Evolutionary conservation across 2,113 vertebrate species (phyloP), one percentile per base, ranked within the genome.

Genomic region (Erinaceus europaeus): DNA sequence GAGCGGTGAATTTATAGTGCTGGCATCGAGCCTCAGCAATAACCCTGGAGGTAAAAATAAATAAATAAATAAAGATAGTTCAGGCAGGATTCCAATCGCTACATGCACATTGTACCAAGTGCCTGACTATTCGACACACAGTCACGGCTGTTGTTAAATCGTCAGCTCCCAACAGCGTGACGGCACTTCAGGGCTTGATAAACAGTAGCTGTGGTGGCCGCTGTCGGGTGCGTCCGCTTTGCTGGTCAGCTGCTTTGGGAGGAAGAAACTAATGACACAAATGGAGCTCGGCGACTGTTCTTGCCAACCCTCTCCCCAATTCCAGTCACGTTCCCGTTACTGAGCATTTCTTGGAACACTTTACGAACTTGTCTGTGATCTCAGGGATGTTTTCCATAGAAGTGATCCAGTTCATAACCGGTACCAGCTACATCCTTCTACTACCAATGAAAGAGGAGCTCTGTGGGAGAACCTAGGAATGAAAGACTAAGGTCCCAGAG

Each of bases 341-440:
- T 59, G 32, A 77, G 72, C 4, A 75, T 78, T 94, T 94, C 82
- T 87, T 91, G 84, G 75, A 89, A 74, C 74, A 48, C 13, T 81
- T 81, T 55, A 77, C 40, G 78, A 74, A 77, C 82, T 78, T 89
- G 65, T 67, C 91, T 89, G 14, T 75, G 85, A 78, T 81, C 59
- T 82, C 55, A 72, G 53, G 64, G 44, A 71, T 67, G 10, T 85
- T 92, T 94, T 87, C 82, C 84, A 53, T 27, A 64, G 61, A 81
- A 53, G 48, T 78, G 32, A 65, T 74, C 61, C 48, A 53, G 84
- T 40, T 69, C 72, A 72, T 78, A 86, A 81, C 17, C 7, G 84
- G 53, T 5, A 71, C 29, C 14, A 71, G 84, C 59, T 75, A 71
- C 23, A 92, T 57, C 44, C 34, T 79, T 71, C 68, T 44, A 65